These are phyloP conservation scores for Tolypeutes matacus DNA, from an alignment of 2,797 vertebrate genomes.

Conservation along the genomic window DNA sequence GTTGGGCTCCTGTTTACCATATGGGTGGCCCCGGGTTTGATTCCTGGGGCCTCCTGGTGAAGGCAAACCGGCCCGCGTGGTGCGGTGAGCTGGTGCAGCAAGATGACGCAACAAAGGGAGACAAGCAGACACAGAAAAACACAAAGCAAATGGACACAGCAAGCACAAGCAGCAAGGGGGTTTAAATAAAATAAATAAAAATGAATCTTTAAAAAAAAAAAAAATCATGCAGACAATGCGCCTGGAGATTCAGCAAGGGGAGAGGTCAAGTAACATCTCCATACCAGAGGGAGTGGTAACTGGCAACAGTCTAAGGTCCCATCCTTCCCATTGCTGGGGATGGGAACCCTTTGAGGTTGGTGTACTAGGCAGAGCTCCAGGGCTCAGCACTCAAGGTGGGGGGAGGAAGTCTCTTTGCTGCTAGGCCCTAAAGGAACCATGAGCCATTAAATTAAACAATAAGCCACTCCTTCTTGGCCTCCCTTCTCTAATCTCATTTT, in stretches of 20 bases:
- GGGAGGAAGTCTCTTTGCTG: background rate
- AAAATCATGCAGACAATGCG: no score
- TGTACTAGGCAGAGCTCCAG: background rate
- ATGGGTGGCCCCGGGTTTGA: no score
- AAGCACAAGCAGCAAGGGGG: no score
- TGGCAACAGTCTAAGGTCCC: background rate
- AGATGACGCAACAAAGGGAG: no score
- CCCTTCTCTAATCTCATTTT: slow-evolving; percentile 50
- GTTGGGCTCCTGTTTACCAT: no score
- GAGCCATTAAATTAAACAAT: slow-evolving; percentile 65
- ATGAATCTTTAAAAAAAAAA: no score
- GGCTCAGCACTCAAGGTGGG: background rate
- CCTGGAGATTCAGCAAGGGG: background rate
- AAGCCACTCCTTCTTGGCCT: background rate
- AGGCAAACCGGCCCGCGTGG: no score
- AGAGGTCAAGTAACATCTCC: background rate
- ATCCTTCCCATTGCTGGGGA: background rate
- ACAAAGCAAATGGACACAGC: no score
- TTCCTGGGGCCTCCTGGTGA: no score
- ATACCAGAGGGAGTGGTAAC: background rate
- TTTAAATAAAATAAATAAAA: no score
- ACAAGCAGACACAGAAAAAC: no score
- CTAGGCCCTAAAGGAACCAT: slow-evolving; percentile 31
- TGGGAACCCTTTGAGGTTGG: background rate
- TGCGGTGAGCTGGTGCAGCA: no score